These are phyloP conservation scores for Caligus rogercresseyi DNA, from an alignment of 1,140 invertebrate species.

Conservation along the genomic window DNA sequence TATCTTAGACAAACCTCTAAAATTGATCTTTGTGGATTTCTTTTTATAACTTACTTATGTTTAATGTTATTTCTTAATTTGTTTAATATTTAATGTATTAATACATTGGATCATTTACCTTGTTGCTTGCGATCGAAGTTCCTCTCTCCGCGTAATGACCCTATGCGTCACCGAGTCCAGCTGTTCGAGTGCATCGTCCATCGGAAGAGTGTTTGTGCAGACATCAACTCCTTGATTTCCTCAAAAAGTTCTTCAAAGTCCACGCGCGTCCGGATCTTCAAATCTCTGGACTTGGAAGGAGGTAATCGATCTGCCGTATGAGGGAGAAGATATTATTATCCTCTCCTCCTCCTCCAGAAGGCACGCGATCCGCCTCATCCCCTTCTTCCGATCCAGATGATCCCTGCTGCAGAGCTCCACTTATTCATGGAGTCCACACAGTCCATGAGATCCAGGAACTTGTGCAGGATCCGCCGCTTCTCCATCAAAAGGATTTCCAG, in stretches of 20 bases:
- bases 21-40: too few relatives aligned
- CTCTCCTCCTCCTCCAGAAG: background rate
- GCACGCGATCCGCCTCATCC: background rate
- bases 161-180: constrained; percentile 8
- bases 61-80: too few relatives aligned
- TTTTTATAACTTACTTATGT: too few relatives aligned
- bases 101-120: too few relatives aligned
- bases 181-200: constrained; percentile 9
- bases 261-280: constrained; percentile 6
- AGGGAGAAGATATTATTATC: constrained; percentile 13
- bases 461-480: constrained; percentile 12
- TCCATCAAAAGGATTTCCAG: constrained; percentile 11
- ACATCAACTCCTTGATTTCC: constrained; percentile 6
- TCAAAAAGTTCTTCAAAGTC: constrained; percentile 18
- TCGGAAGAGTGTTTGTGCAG: constrained; percentile 12
- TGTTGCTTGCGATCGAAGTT: constrained; percentile 10
- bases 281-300: constrained; percentile 9
- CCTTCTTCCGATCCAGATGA: constrained; percentile 6
- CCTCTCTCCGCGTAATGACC: constrained; percentile 5
- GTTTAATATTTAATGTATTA: too few relatives aligned
- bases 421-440: constrained; percentile 1
- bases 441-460: constrained; percentile 16
- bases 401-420: constrained; percentile 4
- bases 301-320: constrained; percentile 17
- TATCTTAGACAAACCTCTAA: too few relatives aligned